Conservation (phyloP, 2,113 vertebrate genomes). For the Hyperoodon ampullatus region DNA sequence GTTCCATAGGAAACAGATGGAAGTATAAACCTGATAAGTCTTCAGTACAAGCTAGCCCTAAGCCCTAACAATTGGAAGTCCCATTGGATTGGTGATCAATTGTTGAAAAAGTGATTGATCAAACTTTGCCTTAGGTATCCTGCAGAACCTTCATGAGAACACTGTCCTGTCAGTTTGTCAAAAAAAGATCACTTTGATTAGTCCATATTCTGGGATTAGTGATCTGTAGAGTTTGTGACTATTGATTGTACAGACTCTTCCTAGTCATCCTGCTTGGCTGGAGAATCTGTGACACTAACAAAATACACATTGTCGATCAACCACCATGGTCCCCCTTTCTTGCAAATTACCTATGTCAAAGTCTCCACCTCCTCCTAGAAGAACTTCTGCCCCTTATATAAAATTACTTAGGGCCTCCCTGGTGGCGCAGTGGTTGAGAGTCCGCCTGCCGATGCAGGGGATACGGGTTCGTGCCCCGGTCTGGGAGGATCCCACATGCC, state of each 20-base stretch:
- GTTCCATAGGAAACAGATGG: background rate
- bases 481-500: too few species aligned
- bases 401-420: background rate
- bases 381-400: background rate
- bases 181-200: background rate
- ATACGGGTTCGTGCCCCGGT: too few species aligned
- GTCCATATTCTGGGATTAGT: background rate
- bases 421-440: too few species aligned
- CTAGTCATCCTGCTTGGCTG: background rate
- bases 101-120: background rate
- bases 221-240: background rate
- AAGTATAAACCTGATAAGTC: background rate
- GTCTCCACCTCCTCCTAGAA: background rate
- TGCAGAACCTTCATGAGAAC: background rate
- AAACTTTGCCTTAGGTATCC: background rate
- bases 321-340: background rate
- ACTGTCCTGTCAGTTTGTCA: background rate
- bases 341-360: background rate
- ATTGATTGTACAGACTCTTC: background rate
- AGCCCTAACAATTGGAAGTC: background rate
- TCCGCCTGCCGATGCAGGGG: too few species aligned
- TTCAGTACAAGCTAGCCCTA: background rate
- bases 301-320: background rate
- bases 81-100: background rate
- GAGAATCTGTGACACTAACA: background rate